phyloP scores from a whole-genome alignment of 2,113 vertebrate species.

The Odobenus rosmarus region DNA sequence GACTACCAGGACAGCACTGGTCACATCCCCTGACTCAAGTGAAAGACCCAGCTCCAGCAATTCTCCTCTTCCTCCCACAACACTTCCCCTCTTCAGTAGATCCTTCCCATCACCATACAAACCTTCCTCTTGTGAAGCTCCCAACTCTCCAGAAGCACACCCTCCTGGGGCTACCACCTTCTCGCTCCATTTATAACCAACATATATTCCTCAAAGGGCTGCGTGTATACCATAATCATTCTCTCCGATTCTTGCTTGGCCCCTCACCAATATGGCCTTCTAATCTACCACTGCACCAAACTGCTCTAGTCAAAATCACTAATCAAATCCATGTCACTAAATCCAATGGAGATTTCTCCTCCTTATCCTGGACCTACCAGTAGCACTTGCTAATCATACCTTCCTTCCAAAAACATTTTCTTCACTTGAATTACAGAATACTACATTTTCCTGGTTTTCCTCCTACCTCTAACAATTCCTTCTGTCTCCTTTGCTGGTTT shows the following conservation, averaged over 20 bases:
- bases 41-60: background rate
- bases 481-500: background rate
- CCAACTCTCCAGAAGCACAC: background rate
- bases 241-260: background rate
- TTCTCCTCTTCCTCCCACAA: background rate
- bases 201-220: background rate
- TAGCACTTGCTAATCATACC: background rate
- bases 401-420: constrained; percentile 7
- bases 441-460: constrained; percentile 1
- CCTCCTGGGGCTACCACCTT: background rate
- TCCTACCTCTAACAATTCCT: background rate
- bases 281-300: background rate
- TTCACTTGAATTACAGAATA: constrained; percentile 32
- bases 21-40: background rate
- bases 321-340: constrained; percentile 12
- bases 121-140: background rate
- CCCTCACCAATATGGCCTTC: background rate
- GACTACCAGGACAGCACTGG: background rate
- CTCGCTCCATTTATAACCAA: background rate
- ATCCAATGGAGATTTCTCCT: background rate
- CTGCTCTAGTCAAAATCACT: background rate
- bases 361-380: background rate
- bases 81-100: background rate
- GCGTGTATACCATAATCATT: background rate
- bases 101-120: background rate